Percentiles rank a stretch among this genome's conserved stretches.
These are phyloP conservation scores for Catharus ustulatus DNA, from an alignment of 2,797 vertebrate species.

Conservation along the genomic window DNA sequence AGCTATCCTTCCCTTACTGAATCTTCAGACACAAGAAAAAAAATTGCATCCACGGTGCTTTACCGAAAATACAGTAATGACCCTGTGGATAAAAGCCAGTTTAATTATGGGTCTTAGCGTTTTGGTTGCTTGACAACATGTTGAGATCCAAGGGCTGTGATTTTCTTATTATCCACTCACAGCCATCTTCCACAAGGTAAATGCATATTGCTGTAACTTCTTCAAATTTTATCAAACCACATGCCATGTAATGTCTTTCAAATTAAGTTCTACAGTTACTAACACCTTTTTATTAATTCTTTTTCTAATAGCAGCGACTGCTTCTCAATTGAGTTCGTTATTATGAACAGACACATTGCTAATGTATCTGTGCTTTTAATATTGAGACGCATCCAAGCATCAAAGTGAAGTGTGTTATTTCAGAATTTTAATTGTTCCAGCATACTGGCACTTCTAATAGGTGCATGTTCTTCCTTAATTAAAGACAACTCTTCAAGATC, in stretches of 20 bases:
- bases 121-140: conserved; percentile 5
- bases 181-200: neutral
- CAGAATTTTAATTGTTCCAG: conserved; percentile 58
- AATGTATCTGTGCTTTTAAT: conserved; percentile 43
- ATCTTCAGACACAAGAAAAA: neutral
- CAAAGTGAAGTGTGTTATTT: conserved; percentile 45
- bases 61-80: neutral
- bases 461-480: conserved; percentile 52
- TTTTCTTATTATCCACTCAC: neutral
- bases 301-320: neutral
- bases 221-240: neutral
- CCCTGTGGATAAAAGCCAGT: neutral
- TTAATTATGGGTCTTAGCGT: neutral
- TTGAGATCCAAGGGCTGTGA: neutral
- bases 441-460: conserved; percentile 21
- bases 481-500: conserved; percentile 46
- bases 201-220: neutral
- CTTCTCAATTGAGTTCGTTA: conserved; percentile 7
- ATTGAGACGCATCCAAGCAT: conserved; percentile 39
- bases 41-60: neutral
- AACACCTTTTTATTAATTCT: neutral
- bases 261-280: neutral
- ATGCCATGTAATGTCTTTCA: neutral
- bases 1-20: neutral
- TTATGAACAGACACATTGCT: conserved; percentile 22